These are phyloP conservation scores for Rugalucina vietnamica DNA, from an alignment of 2,888 invertebrate species.

Conservation along the genomic window DNA sequence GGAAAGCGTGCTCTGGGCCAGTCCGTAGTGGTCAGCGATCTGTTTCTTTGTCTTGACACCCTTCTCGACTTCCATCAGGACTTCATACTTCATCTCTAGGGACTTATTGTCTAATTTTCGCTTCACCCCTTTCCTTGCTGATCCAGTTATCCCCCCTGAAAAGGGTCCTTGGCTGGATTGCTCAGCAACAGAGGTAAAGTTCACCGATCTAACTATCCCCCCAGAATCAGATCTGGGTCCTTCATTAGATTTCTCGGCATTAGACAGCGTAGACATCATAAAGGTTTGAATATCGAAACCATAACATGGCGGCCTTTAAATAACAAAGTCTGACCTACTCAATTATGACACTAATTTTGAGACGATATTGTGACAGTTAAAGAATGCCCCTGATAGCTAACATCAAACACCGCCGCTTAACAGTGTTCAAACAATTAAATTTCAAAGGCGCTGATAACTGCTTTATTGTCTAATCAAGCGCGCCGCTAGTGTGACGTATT, in stretches of 20 bases:
- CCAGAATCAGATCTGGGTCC: slow-evolving; percentile 12
- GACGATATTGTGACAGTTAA: too few species aligned
- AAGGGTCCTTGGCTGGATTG: slow-evolving; percentile 31
- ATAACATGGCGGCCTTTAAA: too few species aligned
- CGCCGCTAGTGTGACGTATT: too few species aligned
- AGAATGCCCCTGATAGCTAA: too few species aligned
- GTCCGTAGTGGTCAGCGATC: slow-evolving; percentile 35
- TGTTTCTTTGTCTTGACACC: slow-evolving; percentile 42
- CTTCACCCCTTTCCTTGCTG: slow-evolving; percentile 27
- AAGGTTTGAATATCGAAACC: too few species aligned
- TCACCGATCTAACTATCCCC: neutral
- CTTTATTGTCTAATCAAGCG: too few species aligned
- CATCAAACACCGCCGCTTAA: too few species aligned
- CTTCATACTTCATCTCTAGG: slow-evolving; percentile 41
- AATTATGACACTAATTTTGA: too few species aligned
- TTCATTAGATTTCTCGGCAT: slow-evolving; percentile 17
- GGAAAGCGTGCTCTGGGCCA: neutral
- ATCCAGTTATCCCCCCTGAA: slow-evolving; percentile 2
- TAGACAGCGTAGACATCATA: too few species aligned
- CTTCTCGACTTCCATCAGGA: slow-evolving; percentile 41
- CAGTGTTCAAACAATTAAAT: too few species aligned
- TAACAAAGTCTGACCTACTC: too few species aligned
- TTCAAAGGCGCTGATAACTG: too few species aligned
- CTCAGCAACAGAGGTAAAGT: neutral
- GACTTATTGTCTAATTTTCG: slow-evolving; percentile 29